Evolutionary conservation across 2,797 vertebrate species (phyloP).

Genomic region (Numenius phaeopus): DNA sequence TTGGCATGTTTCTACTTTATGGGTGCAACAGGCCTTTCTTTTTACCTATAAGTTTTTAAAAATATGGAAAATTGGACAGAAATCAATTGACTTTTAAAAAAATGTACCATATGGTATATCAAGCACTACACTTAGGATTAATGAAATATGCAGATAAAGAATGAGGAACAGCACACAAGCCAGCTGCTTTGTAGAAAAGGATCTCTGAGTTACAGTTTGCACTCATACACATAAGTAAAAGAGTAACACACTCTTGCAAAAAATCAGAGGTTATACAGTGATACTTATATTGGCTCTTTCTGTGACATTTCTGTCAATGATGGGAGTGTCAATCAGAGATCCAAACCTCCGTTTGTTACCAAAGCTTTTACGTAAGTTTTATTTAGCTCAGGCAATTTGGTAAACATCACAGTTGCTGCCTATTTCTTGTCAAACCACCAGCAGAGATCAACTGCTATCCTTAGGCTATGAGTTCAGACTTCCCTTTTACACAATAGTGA

Average conservation of each 20-base stretch:
- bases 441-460: background rate
- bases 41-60: background rate
- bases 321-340: background rate
- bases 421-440: background rate
- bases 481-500: background rate
- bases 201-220: background rate
- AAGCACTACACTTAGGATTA: background rate
- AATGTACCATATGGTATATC: background rate
- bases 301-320: background rate
- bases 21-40: background rate
- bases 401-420: background rate
- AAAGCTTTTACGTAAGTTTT: background rate
- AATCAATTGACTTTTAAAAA: background rate
- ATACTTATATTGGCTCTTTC: background rate
- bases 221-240: accelerated
- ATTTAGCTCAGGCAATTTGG: background rate
- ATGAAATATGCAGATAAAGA: background rate
- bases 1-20: background rate
- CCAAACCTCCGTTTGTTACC: background rate
- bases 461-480: background rate
- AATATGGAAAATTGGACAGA: background rate
- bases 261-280: background rate
- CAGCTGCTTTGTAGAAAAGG: background rate
- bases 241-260: background rate
- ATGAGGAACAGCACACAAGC: background rate